Conservation (phyloP, 2,797 vertebrate species). For the Sebastes diaconus region DNA sequence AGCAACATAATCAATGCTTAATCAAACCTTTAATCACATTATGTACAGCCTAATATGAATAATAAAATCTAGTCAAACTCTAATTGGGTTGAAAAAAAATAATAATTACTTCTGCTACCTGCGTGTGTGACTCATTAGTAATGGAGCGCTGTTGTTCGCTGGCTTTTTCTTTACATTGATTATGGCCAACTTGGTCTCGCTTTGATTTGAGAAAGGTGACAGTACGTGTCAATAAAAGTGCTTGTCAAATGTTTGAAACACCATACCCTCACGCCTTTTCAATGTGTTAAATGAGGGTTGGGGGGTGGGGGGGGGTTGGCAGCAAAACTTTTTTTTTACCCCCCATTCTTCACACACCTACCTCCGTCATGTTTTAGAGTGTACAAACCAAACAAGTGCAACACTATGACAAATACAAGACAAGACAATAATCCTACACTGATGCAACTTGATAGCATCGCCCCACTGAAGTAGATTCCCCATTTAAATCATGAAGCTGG, state of each 20-base stretch:
- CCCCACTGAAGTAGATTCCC: not conserved
- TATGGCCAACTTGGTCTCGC: not conserved
- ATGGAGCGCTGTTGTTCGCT: not conserved
- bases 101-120: slow-evolving; percentile 34
- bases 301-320: not conserved
- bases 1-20: slow-evolving; percentile 42
- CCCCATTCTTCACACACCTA: not conserved
- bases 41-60: slow-evolving; percentile 49
- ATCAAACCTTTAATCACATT: slow-evolving; percentile 61
- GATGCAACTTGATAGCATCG: not conserved
- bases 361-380: not conserved
- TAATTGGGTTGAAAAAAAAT: slow-evolving; percentile 39
- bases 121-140: slow-evolving; percentile 15
- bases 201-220: not conserved
- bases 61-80: slow-evolving; percentile 38
- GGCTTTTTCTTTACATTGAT: slow-evolving; percentile 1
- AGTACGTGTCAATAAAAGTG: not conserved
- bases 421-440: not conserved
- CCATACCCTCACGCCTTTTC: not conserved
- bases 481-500: not conserved
- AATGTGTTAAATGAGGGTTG: not conserved
- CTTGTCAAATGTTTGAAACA: not conserved
- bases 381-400: not conserved
- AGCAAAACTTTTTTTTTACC: not conserved
- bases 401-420: not conserved